phyloP scores from a whole-genome alignment of 2,113 vertebrate genomes.

The Cyrtonyx montezumae region DNA sequence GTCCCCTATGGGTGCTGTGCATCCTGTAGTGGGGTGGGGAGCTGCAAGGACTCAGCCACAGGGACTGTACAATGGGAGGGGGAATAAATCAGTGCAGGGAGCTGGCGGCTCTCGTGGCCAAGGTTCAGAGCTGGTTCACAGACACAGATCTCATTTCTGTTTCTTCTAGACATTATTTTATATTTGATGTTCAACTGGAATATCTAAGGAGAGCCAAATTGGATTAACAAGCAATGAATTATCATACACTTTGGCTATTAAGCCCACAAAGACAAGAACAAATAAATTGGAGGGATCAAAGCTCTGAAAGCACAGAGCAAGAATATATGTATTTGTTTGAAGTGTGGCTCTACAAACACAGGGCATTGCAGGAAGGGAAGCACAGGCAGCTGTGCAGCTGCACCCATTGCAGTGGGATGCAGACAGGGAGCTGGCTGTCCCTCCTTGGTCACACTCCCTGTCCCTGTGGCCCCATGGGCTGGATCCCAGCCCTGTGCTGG shows the following conservation, averaged over 20 bases:
- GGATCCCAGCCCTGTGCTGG: rapidly evolving
- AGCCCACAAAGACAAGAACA: slow-evolving; percentile 53
- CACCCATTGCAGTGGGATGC: not conserved
- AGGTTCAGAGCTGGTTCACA: slow-evolving; percentile 2
- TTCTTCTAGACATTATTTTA: slow-evolving; percentile 24
- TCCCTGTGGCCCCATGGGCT: not conserved
- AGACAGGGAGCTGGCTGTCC: not conserved
- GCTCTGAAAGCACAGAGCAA: not conserved
- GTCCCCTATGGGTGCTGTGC: not conserved
- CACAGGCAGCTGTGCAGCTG: not conserved
- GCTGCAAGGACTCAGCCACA: not conserved
- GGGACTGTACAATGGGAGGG: not conserved
- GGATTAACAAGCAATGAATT: slow-evolving; percentile 63
- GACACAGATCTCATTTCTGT: not conserved
- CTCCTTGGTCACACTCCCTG: not conserved
- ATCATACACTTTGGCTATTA: slow-evolving; percentile 3
- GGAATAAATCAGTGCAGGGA: not conserved
- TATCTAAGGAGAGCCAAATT: slow-evolving; percentile 49
- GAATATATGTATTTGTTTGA: not conserved
- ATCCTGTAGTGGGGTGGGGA: not conserved
- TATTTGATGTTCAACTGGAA: slow-evolving; percentile 44
- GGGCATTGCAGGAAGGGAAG: not conserved
- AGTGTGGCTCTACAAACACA: not conserved
- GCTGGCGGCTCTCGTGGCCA: not conserved
- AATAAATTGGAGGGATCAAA: slow-evolving; percentile 60